Evolutionary conservation across 2,888 invertebrate genomes (phyloP).

Genomic region (Tenthredo mesomela): DNA sequence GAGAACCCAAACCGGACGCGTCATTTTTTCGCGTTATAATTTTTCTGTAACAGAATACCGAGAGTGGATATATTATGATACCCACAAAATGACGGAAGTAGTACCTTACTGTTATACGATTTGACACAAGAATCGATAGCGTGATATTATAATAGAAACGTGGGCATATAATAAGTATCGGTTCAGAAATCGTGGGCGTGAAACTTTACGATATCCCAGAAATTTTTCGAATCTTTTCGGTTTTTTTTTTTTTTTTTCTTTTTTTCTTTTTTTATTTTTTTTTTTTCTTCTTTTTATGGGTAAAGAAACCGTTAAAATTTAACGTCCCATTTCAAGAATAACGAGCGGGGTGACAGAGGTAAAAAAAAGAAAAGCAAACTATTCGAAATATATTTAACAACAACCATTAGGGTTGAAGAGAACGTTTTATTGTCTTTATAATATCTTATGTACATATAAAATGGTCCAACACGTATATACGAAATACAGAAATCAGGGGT

Average conservation of each 20-base stretch:
- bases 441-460: background rate
- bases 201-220: background rate
- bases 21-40: conserved; percentile 8
- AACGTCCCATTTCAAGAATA: background rate
- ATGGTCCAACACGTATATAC: background rate
- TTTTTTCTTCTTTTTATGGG: background rate
- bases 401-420: background rate
- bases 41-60: conserved; percentile 13
- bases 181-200: background rate
- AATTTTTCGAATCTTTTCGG: background rate
- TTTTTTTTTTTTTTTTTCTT: background rate
- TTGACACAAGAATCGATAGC: conserved; percentile 39
- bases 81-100: background rate
- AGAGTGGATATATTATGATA: background rate
- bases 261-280: too few relatives aligned
- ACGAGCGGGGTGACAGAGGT: background rate
- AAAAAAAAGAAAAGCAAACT: background rate
- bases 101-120: background rate
- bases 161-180: background rate
- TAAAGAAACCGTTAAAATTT: conserved; percentile 8
- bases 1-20: background rate
- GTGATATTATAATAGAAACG: conserved; percentile 17
- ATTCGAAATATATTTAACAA: background rate
- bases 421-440: background rate
- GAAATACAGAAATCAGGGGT: background rate